A percentile compares a stretch with the other conserved stretches of the same genome.
Conservation (phyloP, 1,140 invertebrate species). For the Euglossa dilemma region DNA sequence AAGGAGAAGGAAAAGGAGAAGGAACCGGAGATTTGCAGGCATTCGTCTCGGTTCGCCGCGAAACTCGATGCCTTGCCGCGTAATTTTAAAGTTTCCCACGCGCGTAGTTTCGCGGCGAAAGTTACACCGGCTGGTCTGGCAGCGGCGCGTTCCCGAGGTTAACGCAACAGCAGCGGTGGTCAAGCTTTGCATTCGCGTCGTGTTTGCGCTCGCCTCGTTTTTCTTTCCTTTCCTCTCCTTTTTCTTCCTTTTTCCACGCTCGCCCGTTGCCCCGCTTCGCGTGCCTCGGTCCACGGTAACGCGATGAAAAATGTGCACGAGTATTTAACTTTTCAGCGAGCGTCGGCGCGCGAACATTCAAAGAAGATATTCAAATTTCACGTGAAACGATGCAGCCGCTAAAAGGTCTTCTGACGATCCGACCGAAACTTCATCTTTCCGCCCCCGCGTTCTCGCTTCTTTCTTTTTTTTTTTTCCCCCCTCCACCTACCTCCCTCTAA, state of each 20-base stretch:
- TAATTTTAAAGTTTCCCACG: slow-evolving; percentile 24
- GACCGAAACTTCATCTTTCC: background rate
- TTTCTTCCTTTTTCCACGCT: background rate
- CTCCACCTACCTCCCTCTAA: too few relatives aligned
- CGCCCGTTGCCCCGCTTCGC: background rate
- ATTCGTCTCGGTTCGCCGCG: background rate
- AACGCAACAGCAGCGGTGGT: slow-evolving; percentile 21
- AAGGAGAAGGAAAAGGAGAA: too few relatives aligned
- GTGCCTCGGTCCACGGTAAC: background rate
- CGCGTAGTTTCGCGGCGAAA: background rate
- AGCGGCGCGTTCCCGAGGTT: background rate
- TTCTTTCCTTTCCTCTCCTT: background rate
- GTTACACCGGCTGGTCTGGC: slow-evolving; percentile 28
- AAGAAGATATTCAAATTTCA: slow-evolving; percentile 16
- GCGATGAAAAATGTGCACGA: background rate
- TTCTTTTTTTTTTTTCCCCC: too few relatives aligned
- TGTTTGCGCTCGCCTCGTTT: background rate
- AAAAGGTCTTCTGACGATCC: background rate
- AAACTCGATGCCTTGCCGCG: background rate
- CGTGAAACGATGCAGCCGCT: background rate
- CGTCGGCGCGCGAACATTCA: background rate
- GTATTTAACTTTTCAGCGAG: slow-evolving; percentile 9
- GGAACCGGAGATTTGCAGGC: background rate
- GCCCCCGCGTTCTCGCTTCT: background rate
- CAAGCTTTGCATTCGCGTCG: slow-evolving; percentile 12